Percentiles rank a stretch among this genome's conserved stretches.
Conservation (phyloP, 37 sponge, comb jelly and placozoan genomes). For the Spongia lamella region DNA sequence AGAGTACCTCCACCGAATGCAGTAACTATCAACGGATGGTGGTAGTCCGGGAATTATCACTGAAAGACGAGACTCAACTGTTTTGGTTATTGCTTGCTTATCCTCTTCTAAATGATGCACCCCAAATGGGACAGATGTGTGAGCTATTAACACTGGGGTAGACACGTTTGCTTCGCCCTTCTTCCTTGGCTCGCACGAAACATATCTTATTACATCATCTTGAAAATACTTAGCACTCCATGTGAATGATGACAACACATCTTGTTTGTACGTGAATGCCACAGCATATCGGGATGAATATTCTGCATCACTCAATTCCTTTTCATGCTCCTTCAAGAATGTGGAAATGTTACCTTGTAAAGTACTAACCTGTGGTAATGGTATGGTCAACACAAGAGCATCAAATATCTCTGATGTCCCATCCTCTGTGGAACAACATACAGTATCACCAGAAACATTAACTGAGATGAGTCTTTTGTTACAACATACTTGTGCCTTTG, state of each 20-base stretch:
- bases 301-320: conserved; percentile 5
- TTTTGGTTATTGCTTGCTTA: conserved; percentile 16
- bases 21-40: conserved; percentile 16
- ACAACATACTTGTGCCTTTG: conserved; percentile 4
- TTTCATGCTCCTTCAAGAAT: background rate
- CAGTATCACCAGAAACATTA: background rate
- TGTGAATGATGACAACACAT: background rate
- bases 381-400: conserved; percentile 55
- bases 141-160: conserved; percentile 18
- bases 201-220: conserved; percentile 41
- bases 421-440: conserved; percentile 4
- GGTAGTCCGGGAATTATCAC: conserved; percentile 50
- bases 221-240: conserved; percentile 63
- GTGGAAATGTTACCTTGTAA: conserved; percentile 20
- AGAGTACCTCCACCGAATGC: conserved; percentile 60
- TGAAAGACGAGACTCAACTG: background rate
- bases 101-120: conserved; percentile 32
- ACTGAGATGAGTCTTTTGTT: conserved; percentile 1
- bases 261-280: conserved; percentile 42
- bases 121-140: conserved; percentile 63
- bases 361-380: conserved; percentile 46
- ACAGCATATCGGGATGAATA: conserved; percentile 70
- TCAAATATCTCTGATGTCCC: conserved; percentile 8
- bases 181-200: conserved; percentile 39
- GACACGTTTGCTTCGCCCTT: background rate